Percentiles rank a stretch among this genome's conserved stretches.
Evolutionary conservation across 2,113 vertebrate species (phyloP).

Genomic region (Forbesichthys agassizii): DNA sequence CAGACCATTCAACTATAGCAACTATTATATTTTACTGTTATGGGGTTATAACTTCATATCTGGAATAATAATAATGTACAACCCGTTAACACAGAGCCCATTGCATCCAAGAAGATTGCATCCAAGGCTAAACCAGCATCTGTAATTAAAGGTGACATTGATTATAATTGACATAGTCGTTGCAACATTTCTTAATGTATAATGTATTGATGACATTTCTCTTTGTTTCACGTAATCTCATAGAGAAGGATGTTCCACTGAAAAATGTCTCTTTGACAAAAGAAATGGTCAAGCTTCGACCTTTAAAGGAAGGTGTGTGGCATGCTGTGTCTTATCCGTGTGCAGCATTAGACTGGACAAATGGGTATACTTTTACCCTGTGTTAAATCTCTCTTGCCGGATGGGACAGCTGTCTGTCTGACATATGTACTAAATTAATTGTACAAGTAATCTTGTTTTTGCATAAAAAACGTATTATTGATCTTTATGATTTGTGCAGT

Average conservation of each 20-base stretch:
- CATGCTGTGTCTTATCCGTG: background rate
- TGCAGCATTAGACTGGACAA: too few species aligned
- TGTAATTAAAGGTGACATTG: slow-evolving; percentile 33
- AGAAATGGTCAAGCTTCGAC: slow-evolving; percentile 51
- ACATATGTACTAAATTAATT: too few species aligned
- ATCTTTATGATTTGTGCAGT: too few species aligned
- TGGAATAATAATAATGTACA: slow-evolving; percentile 1
- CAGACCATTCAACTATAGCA: background rate
- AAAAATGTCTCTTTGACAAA: slow-evolving; percentile 53
- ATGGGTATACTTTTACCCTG: too few species aligned
- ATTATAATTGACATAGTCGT: background rate
- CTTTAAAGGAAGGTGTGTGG: slow-evolving; percentile 57
- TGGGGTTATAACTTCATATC: slow-evolving; percentile 1
- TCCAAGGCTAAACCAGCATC: slow-evolving; percentile 27
- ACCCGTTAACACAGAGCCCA: slow-evolving; percentile 22
- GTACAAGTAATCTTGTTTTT: too few species aligned
- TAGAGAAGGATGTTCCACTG: slow-evolving; percentile 35
- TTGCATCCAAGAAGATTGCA: slow-evolving; percentile 14
- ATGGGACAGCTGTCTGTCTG: too few species aligned
- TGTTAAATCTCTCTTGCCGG: too few species aligned
- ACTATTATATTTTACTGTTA: background rate
- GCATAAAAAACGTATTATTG: too few species aligned
- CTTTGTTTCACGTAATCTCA: background rate
- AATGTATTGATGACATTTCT: background rate
- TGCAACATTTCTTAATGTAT: background rate